Percentiles rank a stretch among this genome's conserved stretches.
Conservation (phyloP, 2,797 vertebrate genomes). For the Kryptopterus vitreolus region DNA sequence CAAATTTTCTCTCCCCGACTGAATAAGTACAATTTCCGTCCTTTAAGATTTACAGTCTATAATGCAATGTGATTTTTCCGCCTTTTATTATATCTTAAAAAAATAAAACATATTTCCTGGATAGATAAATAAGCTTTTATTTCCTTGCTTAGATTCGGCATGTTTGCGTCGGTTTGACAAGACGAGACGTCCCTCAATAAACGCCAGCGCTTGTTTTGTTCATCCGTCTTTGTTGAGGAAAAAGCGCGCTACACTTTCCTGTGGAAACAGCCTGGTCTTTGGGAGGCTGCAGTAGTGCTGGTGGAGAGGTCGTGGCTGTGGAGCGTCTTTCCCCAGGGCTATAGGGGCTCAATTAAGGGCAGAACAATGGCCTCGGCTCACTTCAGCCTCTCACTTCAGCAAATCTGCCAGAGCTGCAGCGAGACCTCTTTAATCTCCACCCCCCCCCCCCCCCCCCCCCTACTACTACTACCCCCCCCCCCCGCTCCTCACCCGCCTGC, state of each 20-base stretch:
- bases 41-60: no score
- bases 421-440: slow-evolving; percentile 64
- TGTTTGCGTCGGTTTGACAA: neutral
- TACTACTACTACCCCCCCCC: no score
- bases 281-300: neutral
- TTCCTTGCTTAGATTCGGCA: no score
- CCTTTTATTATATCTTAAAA: no score
- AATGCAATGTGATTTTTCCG: no score
- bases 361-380: slow-evolving; percentile 55
- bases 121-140: no score
- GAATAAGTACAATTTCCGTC: no score
- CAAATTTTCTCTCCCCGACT: no score
- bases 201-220: neutral
- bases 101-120: neutral
- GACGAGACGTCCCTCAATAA: neutral
- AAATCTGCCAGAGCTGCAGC: slow-evolving; percentile 70
- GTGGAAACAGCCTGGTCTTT: neutral
- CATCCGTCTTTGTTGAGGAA: neutral
- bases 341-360: slow-evolving; percentile 59
- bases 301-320: slow-evolving; percentile 41
- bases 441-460: no score
- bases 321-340: slow-evolving; percentile 49
- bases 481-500: no score
- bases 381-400: slow-evolving; percentile 63
- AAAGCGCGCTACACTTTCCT: neutral